Percentiles rank a stretch among this genome's conserved stretches.
Evolutionary conservation across 2,888 invertebrate species (phyloP).

Genomic region (Capitulum mitella): DNA sequence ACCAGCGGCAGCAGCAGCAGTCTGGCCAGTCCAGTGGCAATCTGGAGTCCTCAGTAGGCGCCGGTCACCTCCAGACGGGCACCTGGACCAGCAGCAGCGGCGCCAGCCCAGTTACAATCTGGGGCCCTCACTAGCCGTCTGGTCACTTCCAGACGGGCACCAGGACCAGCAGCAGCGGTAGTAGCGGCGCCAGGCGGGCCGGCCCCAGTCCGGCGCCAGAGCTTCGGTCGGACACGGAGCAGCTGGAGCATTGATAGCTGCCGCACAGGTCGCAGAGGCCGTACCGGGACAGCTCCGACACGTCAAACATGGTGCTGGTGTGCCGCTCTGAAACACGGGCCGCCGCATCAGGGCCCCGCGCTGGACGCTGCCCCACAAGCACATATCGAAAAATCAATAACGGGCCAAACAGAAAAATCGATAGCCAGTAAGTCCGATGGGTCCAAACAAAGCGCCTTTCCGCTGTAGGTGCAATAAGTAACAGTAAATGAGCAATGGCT

Average conservation of each 20-base stretch:
- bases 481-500: too few species aligned
- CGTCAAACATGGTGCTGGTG: slow-evolving; percentile 47
- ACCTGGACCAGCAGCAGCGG: too few species aligned
- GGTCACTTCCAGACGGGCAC: background rate
- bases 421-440: too few species aligned
- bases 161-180: background rate
- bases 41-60: too few species aligned
- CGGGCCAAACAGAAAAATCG: too few species aligned
- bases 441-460: too few species aligned
- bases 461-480: too few species aligned
- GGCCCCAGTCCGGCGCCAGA: background rate
- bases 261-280: slow-evolving; percentile 89
- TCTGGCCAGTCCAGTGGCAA: too few species aligned
- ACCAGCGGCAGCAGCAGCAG: too few species aligned
- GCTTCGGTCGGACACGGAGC: slow-evolving; percentile 47
- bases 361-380: too few species aligned
- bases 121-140: background rate
- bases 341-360: background rate
- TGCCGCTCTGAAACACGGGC: slow-evolving; percentile 28
- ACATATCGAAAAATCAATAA: too few species aligned
- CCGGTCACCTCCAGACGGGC: too few species aligned
- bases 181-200: background rate
- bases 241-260: slow-evolving; percentile 88
- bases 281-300: slow-evolving; percentile 49
- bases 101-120: background rate